A percentile compares a stretch with the other conserved stretches of the same genome.
Conservation (phyloP, 2,113 vertebrate genomes). For the Ranitomeya variabilis region DNA sequence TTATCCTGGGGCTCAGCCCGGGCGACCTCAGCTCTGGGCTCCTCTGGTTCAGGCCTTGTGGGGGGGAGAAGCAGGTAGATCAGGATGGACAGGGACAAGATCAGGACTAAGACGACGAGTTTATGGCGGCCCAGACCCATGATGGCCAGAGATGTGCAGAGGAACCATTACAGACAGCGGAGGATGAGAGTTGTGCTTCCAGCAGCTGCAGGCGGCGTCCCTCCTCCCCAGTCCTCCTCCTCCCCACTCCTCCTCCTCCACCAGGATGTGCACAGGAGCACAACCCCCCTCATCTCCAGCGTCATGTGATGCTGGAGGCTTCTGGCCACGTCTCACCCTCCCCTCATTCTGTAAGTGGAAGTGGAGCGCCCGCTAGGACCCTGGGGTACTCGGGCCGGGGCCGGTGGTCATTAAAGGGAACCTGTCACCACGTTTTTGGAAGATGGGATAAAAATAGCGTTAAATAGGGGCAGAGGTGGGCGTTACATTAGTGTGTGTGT, state of each 20-base stretch:
- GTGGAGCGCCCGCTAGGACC: too few relatives aligned
- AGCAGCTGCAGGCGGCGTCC: background rate
- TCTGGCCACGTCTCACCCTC: too few relatives aligned
- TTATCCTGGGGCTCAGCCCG: constrained; percentile 62
- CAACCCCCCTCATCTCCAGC: too few relatives aligned
- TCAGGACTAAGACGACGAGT: constrained; percentile 78
- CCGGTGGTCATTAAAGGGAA: too few relatives aligned
- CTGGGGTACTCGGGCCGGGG: too few relatives aligned
- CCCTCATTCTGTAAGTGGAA: too few relatives aligned
- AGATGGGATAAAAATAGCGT: too few relatives aligned
- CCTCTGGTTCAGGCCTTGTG: constrained; percentile 69
- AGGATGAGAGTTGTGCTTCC: background rate
- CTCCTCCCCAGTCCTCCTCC: background rate
- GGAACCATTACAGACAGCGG: background rate
- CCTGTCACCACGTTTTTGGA: too few relatives aligned
- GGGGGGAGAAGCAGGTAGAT: constrained; percentile 84
- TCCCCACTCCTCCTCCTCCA: background rate
- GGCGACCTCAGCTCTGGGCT: constrained; percentile 66
- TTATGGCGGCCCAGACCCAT: constrained; percentile 75
- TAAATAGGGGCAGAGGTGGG: too few relatives aligned
- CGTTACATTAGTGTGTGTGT: too few relatives aligned
- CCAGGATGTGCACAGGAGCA: too few relatives aligned
- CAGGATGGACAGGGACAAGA: constrained; percentile 77
- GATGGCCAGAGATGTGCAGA: background rate
- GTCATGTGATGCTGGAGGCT: too few relatives aligned